Conservation (phyloP, 2,113 vertebrate species). For the Cricetomys ansorgei region DNA sequence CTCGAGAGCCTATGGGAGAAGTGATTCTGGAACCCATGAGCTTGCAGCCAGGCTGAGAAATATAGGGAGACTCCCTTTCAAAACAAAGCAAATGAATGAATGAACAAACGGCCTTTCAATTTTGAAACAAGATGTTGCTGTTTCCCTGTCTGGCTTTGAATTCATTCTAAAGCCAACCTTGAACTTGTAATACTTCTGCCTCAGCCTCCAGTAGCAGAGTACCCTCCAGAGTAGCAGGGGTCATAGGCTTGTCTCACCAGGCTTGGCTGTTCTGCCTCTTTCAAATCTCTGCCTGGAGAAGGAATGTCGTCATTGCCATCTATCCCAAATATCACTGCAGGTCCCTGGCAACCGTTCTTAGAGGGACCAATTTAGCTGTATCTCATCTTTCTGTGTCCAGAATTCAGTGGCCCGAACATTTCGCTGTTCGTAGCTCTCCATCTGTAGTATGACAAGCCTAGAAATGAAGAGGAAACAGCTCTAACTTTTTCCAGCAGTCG, state of each 20-base stretch:
- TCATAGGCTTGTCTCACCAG: not conserved
- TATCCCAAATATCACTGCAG: fast-evolving
- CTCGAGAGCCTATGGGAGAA: not conserved
- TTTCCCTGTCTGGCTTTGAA: not conserved
- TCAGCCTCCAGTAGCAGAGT: no score
- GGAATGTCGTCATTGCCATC: no score
- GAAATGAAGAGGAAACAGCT: not conserved
- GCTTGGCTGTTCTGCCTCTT: not conserved
- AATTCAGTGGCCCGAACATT: not conserved
- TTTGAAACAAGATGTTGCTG: not conserved
- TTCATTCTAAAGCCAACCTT: not conserved
- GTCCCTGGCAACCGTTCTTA: not conserved
- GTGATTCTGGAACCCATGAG: not conserved
- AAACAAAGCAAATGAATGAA: not conserved
- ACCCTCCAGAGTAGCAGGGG: not conserved
- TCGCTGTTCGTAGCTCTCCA: no score
- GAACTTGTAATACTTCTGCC: not conserved
- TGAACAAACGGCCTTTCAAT: not conserved
- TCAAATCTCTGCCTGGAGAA: not conserved
- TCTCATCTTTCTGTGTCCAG: not conserved
- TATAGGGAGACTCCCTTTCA: not conserved
- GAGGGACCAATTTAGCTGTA: no score
- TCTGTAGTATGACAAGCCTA: not conserved
- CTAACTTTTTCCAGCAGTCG: not conserved
- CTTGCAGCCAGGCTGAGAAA: no score